Conservation (phyloP, 2,797 vertebrate species). For the Takifugu ocellatus region DNA sequence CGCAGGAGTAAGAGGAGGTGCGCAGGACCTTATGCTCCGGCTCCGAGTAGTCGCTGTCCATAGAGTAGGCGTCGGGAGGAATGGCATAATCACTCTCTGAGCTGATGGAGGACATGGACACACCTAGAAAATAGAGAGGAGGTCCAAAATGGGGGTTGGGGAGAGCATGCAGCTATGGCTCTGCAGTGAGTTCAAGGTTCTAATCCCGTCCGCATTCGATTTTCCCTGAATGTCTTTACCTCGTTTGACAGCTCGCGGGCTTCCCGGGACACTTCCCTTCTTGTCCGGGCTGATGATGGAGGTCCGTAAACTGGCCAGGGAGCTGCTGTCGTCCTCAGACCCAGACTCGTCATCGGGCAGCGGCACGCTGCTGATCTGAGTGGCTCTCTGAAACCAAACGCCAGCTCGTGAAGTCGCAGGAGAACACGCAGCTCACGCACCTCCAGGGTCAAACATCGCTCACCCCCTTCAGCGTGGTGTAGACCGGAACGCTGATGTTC, state of each 20-base stretch:
- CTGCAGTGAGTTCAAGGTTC: no score
- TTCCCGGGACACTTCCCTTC: slow-evolving; percentile 85
- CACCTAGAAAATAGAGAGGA: slow-evolving; percentile 69
- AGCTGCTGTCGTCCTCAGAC: slow-evolving; percentile 92
- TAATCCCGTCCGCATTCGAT: no score
- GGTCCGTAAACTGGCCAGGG: slow-evolving; percentile 85
- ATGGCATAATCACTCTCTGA: slow-evolving; percentile 96
- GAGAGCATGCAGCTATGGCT: no score
- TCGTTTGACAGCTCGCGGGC: slow-evolving; percentile 90
- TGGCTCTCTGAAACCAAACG: slow-evolving; percentile 81
- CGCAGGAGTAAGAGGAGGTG: slow-evolving; percentile 88
- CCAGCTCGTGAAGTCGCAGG: not conserved
- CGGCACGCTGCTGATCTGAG: slow-evolving; percentile 89
- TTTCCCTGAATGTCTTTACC: slow-evolving; percentile 60
- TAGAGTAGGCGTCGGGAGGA: slow-evolving; percentile 89
- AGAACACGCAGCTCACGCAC: no score
- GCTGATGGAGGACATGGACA: slow-evolving; percentile 94
- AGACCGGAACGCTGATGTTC: slow-evolving; percentile 89
- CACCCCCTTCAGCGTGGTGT: slow-evolving; percentile 93
- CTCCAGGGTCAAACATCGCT: slow-evolving; percentile 39
- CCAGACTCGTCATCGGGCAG: slow-evolving; percentile 92
- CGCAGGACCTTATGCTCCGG: slow-evolving; percentile 93
- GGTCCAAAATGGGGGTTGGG: not conserved
- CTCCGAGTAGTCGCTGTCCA: slow-evolving; percentile 93
- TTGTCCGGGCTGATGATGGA: slow-evolving; percentile 81